phyloP scores from a whole-genome alignment of 2,888 invertebrate species.

The Sclerodermus sp. region DNA sequence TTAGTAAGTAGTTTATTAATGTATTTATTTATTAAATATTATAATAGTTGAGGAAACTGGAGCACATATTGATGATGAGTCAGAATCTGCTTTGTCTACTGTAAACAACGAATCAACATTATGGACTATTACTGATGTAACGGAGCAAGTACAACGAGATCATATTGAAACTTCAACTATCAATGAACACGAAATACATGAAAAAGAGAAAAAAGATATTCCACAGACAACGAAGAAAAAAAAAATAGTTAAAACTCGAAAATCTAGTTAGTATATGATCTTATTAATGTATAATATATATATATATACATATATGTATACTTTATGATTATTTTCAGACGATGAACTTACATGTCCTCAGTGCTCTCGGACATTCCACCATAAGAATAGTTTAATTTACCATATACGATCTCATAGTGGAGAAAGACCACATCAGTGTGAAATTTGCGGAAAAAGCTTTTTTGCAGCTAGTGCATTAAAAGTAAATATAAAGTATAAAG shows the following conservation, averaged over 20 bases:
- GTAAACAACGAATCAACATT: constrained; percentile 39
- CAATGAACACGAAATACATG: constrained; percentile 34
- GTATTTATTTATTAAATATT: background rate
- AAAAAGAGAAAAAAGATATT: constrained; percentile 39
- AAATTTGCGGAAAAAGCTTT: constrained; percentile 80
- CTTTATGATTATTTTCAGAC: constrained; percentile 23
- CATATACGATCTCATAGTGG: constrained; percentile 80
- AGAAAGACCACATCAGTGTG: constrained; percentile 75
- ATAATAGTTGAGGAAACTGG: constrained; percentile 52
- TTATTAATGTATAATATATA: too few relatives aligned
- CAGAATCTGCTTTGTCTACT: constrained; percentile 42
- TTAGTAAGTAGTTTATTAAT: too few relatives aligned
- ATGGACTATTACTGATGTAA: constrained; percentile 46
- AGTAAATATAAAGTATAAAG: constrained; percentile 55
- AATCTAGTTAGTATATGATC: constrained; percentile 18
- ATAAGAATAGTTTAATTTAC: constrained; percentile 82
- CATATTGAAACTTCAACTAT: constrained; percentile 24
- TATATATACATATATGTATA: too few relatives aligned
- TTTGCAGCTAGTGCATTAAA: constrained; percentile 81
- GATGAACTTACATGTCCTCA: constrained; percentile 64
- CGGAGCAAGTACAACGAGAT: constrained; percentile 30
- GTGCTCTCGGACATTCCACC: constrained; percentile 76
- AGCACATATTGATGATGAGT: constrained; percentile 55
- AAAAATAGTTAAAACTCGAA: constrained; percentile 37
- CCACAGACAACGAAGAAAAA: constrained; percentile 45